Evolutionary conservation across 2,797 vertebrate species (phyloP), one percentile per base, ranked within the genome.

Genomic region (Epinephelus awoara): DNA sequence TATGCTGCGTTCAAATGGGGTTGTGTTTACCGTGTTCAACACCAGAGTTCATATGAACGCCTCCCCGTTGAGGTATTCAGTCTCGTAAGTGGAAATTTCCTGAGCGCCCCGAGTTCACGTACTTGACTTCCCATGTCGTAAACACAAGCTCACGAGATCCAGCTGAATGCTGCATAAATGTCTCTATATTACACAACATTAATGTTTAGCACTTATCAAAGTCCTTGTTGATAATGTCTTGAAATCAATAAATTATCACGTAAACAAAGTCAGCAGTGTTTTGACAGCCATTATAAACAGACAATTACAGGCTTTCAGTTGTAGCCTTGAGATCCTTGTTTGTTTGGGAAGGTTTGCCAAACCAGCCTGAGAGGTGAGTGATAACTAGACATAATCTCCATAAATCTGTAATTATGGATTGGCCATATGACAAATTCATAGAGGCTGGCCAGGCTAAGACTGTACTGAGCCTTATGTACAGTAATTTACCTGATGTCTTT

Each of bases 231-330:
- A 49, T 40, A 49, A 49, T 27, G 2, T 58, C 34, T 58, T 42
- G 5, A 72, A 67, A 29, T 6, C 21, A 44, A 23, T 63, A 44
- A 42, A 73, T 56, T 49, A 55, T 10, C 14, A 17, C 13, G 5
- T 59, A 25, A 67, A 66, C 27, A 67, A 34, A 58, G 52, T 19
- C n/a, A 10, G 46, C 10, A 29, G 27, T 75, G 47, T 65, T 64
- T 65, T 75, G 27, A 70, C 18, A 47, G 21, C 2, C 3, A 58
- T 38, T 55, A 79, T 54, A 56, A 9, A 47, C 58, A 65, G 23
- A 25, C 3, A 51, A 51, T 58, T 38, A 44, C 17, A 50, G 27
- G n/a, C 69, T 52, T 57, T 75, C 23, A 34, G 21, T 42, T 68
- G 29, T 19, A 50, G 29, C 27, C 27, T 52, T 4, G 2, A 25